These are phyloP conservation scores for Paradoxurus hermaphroditus DNA, from an alignment of 2,113 vertebrate species.

Conservation along the genomic window DNA sequence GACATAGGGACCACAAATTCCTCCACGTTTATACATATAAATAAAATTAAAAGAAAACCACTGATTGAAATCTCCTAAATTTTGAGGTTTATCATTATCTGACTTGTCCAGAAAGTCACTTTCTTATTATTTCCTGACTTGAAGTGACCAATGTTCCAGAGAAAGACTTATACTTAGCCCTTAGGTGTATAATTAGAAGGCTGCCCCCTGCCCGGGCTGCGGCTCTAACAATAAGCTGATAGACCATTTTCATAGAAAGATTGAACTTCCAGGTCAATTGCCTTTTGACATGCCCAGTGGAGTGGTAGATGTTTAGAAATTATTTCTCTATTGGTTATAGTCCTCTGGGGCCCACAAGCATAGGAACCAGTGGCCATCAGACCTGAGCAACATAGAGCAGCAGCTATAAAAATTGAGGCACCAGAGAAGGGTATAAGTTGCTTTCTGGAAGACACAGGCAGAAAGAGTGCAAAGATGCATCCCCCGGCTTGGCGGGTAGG, in stretches of 20 bases:
- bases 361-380: neutral
- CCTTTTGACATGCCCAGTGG: neutral
- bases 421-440: neutral
- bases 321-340: neutral
- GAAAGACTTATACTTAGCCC: neutral
- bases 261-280: neutral
- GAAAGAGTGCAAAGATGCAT: neutral
- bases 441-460: neutral
- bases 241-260: neutral
- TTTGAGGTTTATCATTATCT: neutral
- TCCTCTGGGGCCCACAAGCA: neutral
- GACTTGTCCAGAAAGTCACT: neutral
- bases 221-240: neutral
- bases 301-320: neutral
- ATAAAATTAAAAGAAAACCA: neutral
- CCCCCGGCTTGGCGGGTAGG: neutral
- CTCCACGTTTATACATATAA: neutral
- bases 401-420: neutral
- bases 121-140: slow-evolving; percentile 13
- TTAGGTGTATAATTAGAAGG: neutral
- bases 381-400: neutral
- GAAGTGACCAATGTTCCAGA: neutral
- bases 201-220: neutral
- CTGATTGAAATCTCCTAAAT: neutral
- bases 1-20: neutral